A percentile compares a stretch with the other conserved stretches of the same genome.
Conservation (phyloP, 2,113 vertebrate species). For the Labrus mixtus region DNA sequence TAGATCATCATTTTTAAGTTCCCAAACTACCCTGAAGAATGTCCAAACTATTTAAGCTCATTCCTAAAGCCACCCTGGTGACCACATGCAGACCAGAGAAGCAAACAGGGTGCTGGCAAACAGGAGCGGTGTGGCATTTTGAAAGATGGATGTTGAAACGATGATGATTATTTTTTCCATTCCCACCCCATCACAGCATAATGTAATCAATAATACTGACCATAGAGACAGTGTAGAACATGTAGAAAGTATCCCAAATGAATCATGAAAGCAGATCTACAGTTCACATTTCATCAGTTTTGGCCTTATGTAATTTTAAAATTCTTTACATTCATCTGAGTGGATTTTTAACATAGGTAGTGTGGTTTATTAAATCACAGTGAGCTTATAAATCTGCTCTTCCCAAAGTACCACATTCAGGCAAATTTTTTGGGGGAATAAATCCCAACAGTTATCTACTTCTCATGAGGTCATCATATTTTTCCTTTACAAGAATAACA, state of each 20-base stretch:
- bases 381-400: neutral
- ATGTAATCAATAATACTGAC: neutral
- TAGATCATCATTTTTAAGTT: conserved; percentile 11
- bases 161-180: neutral
- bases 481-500: too few relatives aligned
- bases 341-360: too few relatives aligned
- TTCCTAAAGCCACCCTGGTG: conserved; percentile 35
- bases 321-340: neutral
- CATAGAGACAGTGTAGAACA: neutral
- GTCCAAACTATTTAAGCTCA: conserved; percentile 27
- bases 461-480: too few relatives aligned
- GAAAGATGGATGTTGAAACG: conserved; percentile 15
- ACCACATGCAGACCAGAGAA: conserved; percentile 34
- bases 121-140: conserved; percentile 54
- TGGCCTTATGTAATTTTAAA: neutral
- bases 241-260: neutral
- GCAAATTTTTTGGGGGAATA: too few relatives aligned
- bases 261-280: neutral
- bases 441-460: too few relatives aligned
- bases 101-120: conserved; percentile 44
- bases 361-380: neutral
- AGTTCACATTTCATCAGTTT: neutral
- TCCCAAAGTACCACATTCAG: neutral
- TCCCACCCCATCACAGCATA: neutral
- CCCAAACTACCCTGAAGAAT: conserved; percentile 48